A percentile compares a stretch with the other conserved stretches of the same genome.
phyloP scores from a whole-genome alignment of 2,113 vertebrate genomes.

The Trogon melanurus region DNA sequence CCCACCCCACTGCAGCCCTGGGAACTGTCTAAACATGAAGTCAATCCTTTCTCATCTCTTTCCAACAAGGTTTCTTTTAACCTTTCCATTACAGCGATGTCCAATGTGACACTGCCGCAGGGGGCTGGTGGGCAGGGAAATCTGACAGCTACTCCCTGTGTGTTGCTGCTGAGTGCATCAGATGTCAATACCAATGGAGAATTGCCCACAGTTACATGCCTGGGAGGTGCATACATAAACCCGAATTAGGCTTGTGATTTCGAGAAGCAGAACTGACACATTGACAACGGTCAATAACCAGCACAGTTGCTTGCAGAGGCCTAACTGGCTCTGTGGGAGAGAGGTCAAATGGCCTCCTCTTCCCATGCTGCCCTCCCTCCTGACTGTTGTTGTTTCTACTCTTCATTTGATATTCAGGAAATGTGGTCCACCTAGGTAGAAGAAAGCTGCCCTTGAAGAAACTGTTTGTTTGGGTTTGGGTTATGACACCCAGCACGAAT shows the following conservation, averaged over 20 bases:
- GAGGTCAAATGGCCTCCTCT: background rate
- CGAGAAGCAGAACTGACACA: slow-evolving; percentile 55
- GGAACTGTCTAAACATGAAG: slow-evolving; percentile 78
- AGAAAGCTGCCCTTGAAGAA: background rate
- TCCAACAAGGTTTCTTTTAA: slow-evolving; percentile 79
- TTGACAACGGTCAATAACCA: slow-evolving; percentile 35
- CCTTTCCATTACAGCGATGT: slow-evolving; percentile 83
- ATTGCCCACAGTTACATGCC: slow-evolving; percentile 68
- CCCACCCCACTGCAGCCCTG: slow-evolving; percentile 47
- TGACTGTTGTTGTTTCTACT: background rate
- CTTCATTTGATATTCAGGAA: background rate
- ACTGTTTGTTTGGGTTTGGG: background rate
- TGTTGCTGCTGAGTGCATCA: slow-evolving; percentile 78
- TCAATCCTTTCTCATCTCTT: slow-evolving; percentile 80
- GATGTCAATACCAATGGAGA: slow-evolving; percentile 85
- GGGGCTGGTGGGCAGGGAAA: slow-evolving; percentile 66
- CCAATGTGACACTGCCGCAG: slow-evolving; percentile 71
- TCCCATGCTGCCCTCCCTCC: background rate
- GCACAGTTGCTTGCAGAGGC: background rate
- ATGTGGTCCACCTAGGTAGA: accelerated
- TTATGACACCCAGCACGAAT: background rate
- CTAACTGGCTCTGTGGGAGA: background rate
- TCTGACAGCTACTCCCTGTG: slow-evolving; percentile 73
- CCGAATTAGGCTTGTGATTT: slow-evolving; percentile 48
- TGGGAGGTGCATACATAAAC: slow-evolving; percentile 7